Conservation (phyloP, 2,888 invertebrate species). For the Phragmatobia fuliginosa region DNA sequence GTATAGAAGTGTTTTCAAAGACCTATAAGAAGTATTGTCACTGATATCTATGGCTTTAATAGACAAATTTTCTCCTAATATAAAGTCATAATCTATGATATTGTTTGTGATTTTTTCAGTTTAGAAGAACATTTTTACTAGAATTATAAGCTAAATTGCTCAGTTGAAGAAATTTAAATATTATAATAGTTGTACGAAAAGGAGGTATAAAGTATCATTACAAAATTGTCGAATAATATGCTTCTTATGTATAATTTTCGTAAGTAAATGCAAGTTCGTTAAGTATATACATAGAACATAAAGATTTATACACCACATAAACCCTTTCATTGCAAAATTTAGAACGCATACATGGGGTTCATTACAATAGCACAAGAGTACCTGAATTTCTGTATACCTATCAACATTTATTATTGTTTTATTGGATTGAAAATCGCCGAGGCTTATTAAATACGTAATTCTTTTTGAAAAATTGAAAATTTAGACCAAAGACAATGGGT, state of each 20-base stretch:
- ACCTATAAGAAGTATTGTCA: neutral
- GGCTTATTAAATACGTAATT: neutral
- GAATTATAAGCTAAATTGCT: constrained; percentile 1
- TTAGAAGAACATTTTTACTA: neutral
- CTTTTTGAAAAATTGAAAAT: too few relatives aligned
- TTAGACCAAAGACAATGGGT: neutral
- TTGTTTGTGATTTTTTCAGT: neutral
- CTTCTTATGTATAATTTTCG: neutral
- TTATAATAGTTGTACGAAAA: neutral
- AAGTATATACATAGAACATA: too few relatives aligned
- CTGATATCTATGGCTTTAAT: neutral
- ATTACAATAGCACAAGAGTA: neutral
- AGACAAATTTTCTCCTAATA: neutral
- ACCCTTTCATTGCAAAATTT: too few relatives aligned
- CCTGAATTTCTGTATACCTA: neutral
- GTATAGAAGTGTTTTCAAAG: neutral
- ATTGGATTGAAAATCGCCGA: neutral
- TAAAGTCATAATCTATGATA: neutral
- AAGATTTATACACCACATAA: too few relatives aligned
- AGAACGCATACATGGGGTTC: neutral
- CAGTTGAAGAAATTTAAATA: neutral
- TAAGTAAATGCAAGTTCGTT: neutral
- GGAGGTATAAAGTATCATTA: neutral
- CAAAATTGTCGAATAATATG: neutral
- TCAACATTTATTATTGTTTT: neutral